Base-by-base conservation (phyloP, 2,888 invertebrate genomes). In the Eurois occulta region DNA sequence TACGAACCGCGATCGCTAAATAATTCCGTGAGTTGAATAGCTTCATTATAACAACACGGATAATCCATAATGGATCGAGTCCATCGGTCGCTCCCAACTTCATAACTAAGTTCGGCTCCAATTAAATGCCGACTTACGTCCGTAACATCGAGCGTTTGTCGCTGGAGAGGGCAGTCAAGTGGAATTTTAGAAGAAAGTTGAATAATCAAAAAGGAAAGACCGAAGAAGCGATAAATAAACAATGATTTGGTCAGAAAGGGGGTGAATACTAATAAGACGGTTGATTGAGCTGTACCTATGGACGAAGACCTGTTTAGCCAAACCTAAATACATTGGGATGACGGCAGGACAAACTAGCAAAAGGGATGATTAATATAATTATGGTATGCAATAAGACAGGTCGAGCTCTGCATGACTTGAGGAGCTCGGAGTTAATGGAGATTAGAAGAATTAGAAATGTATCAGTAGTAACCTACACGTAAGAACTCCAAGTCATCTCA, bases 1-100 rank as follows among this genome's bases (percentile, higher is more conserved):
- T 77, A 85, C 79, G 75, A 83, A 86, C 78, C 76, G 71, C 77
- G 72, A 85, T 64, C 67, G 71, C 82, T 86, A 83, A 89, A 87
- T 90, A 90, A 88, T 90, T 87, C 86, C 48, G 13, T 62, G 72
- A 83, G 86, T 89, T 95, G 95, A 95, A 95, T 95, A 91, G 94
- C 91, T 92, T 94, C 94, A 93, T 95, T 94, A 95, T 90, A 89
- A 91, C 90, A 87, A 90, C 91, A 91, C 88, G 90, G 90, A 89
- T 91, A 91, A 93, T 93, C 92, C 92, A 95, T 94, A 93, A 94
- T 93, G 90, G 91, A 94, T 92, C 77, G 88, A 89, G 87, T 91
- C 91, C 88, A 89, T 89, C 89, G 89, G 86, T 80, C 77, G 89
- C 87, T 83, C 60, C 82, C 71, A 91, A 93, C 86, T 91, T 84